Conservation (phyloP, 2,113 vertebrate genomes). For the Pitta sordida region DNA sequence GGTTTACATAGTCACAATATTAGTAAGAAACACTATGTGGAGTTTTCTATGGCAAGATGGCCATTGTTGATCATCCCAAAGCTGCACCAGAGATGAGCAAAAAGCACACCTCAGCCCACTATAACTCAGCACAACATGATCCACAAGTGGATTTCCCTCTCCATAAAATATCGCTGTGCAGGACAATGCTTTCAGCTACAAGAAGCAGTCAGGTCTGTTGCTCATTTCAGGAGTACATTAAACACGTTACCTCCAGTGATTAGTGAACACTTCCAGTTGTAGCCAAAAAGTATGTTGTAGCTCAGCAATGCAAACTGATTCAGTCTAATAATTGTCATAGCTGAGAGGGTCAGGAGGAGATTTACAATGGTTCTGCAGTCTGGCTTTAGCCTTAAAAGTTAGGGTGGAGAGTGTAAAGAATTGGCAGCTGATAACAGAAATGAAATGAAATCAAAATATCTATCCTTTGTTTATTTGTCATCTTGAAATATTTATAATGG, state of each 20-base stretch:
- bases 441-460: conserved; percentile 37
- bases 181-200: not conserved
- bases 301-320: not conserved
- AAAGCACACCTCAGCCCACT: not conserved
- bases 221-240: not conserved
- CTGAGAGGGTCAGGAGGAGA: not conserved
- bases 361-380: not conserved
- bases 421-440: conserved; percentile 50
- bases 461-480: conserved; percentile 31
- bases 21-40: not conserved
- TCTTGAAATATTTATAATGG: conserved; percentile 36
- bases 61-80: not conserved
- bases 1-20: not conserved
- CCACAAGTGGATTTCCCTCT: not conserved
- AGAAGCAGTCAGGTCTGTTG: not conserved
- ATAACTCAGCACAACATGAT: not conserved
- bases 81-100: not conserved
- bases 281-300: not conserved
- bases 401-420: conserved; percentile 25
- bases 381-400: not conserved
- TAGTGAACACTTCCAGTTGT: not conserved
- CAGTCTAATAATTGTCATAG: not conserved
- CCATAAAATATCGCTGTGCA: not conserved
- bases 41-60: not conserved
- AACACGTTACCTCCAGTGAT: not conserved